These are phyloP conservation scores for Thermophis baileyi DNA, from an alignment of 2,113 vertebrate species.

Conservation along the genomic window DNA sequence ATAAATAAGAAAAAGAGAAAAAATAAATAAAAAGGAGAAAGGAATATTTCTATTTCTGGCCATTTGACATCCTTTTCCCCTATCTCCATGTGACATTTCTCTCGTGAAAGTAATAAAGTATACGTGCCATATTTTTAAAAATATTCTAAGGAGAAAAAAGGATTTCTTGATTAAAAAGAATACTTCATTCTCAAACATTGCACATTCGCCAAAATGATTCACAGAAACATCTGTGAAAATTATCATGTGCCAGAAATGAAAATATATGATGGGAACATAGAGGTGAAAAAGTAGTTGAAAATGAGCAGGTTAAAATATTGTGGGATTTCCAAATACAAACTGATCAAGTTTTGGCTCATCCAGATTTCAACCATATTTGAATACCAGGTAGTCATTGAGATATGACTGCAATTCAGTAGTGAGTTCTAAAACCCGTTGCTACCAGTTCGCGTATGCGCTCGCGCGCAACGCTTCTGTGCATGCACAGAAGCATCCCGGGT, in stretches of 20 bases:
- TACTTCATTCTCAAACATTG: background rate
- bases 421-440: no score
- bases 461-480: no score
- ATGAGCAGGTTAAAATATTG: background rate
- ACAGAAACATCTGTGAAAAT: background rate
- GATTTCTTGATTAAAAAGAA: background rate
- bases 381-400: background rate
- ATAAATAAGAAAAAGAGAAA: background rate
- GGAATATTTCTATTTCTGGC: background rate
- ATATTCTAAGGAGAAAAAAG: background rate
- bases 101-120: background rate
- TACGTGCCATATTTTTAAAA: background rate
- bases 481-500: no score
- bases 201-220: background rate
- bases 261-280: background rate
- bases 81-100: background rate
- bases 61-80: background rate
- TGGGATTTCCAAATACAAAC: background rate
- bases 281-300: background rate
- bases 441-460: no score
- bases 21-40: background rate
- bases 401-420: background rate
- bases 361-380: background rate
- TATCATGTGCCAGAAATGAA: background rate
- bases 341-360: background rate